These are phyloP conservation scores for Hybognathus amarus DNA, from an alignment of 2,797 vertebrate species.

Conservation along the genomic window DNA sequence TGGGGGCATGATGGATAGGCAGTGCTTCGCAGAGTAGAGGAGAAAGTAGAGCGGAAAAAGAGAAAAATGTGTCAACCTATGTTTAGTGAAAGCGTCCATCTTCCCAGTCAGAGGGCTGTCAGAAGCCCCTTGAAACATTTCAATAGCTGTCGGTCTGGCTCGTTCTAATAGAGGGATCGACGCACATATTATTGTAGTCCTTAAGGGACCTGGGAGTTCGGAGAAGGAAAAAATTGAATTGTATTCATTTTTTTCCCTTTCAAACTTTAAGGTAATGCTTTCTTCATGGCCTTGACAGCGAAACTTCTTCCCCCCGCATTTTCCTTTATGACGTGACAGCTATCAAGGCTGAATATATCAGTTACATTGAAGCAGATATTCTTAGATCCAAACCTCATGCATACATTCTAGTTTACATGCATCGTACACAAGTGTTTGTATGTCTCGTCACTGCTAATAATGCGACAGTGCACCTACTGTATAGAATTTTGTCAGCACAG, in stretches of 20 bases:
- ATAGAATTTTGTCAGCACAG: background rate
- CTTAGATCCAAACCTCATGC: background rate
- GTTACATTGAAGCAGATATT: slow-evolving; percentile 21
- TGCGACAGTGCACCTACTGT: background rate
- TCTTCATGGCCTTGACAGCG: slow-evolving; percentile 34
- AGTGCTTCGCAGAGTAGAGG: slow-evolving; percentile 70
- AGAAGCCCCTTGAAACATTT: slow-evolving; percentile 75
- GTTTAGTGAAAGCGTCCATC: slow-evolving; percentile 79
- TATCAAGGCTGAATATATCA: slow-evolving; percentile 8
- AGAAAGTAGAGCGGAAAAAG: slow-evolving; percentile 77
- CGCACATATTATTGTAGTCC: slow-evolving; percentile 70
- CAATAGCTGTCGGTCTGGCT: slow-evolving; percentile 76
- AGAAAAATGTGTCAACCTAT: slow-evolving; percentile 81
- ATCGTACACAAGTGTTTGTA: background rate
- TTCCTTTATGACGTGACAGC: slow-evolving; percentile 21
- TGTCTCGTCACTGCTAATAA: slow-evolving; percentile 8
- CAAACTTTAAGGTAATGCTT: slow-evolving; percentile 39
- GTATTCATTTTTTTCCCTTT: slow-evolving; percentile 37
- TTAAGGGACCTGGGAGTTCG: slow-evolving; percentile 39
- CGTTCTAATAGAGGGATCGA: slow-evolving; percentile 77
- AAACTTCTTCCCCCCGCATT: slow-evolving; percentile 12
- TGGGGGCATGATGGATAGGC: slow-evolving; percentile 77
- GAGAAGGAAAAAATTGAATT: slow-evolving; percentile 26
- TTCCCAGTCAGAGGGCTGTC: slow-evolving; percentile 77
- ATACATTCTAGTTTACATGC: background rate